Evolutionary conservation across 2,113 vertebrate species (phyloP).

Genomic region (Calidris pygmaea): DNA sequence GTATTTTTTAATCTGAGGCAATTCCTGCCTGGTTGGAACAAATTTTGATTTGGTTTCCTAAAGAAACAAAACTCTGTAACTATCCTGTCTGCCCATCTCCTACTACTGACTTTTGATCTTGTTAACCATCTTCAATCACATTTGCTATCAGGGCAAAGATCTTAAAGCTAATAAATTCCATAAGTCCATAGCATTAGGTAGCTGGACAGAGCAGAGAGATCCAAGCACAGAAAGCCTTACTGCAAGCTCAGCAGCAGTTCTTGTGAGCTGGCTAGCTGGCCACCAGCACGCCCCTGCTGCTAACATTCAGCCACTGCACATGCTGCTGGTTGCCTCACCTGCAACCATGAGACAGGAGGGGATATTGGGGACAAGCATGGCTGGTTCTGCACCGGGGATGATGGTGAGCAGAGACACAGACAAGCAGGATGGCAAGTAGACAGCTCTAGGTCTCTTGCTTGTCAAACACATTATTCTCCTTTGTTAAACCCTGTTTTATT

Average conservation of each 20-base stretch:
- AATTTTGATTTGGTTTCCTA: neutral
- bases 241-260: neutral
- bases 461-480: neutral
- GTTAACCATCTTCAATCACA: neutral
- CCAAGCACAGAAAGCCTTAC: neutral
- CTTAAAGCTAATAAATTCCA: neutral
- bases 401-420: neutral
- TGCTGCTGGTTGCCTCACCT: fast-evolving
- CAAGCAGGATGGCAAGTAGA: neutral
- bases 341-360: neutral
- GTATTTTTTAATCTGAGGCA: neutral
- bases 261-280: no score
- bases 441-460: neutral
- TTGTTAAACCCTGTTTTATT: neutral
- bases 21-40: neutral
- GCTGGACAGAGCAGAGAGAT: neutral
- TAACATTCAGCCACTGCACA: neutral
- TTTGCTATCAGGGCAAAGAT: neutral
- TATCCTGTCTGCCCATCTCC: neutral
- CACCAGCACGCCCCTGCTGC: neutral
- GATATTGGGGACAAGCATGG: neutral
- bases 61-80: neutral
- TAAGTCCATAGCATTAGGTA: neutral
- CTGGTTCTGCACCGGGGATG: neutral
- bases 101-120: neutral